phyloP scores from a whole-genome alignment of 2,888 invertebrate genomes.

The Chrysodeixis includens region DNA sequence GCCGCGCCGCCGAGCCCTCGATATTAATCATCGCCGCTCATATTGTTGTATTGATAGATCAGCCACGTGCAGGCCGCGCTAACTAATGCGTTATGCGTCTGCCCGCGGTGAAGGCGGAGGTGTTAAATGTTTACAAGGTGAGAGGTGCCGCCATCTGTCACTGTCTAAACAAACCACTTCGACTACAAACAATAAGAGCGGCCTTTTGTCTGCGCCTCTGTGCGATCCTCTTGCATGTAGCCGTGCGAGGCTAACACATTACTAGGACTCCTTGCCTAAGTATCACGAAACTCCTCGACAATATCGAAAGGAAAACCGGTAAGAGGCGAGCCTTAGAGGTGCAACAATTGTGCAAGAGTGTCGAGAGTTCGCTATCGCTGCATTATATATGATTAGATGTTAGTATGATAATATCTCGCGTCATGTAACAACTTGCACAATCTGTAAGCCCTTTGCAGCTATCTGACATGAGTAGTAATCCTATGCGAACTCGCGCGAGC shows the following conservation, averaged over 20 bases:
- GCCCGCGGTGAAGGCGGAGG: conserved; percentile 56
- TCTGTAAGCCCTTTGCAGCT: conserved; percentile 23
- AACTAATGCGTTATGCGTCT: conserved; percentile 59
- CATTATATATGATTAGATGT: conserved; percentile 21
- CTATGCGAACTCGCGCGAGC: conserved; percentile 10
- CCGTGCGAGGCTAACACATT: not conserved
- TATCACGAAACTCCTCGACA: not conserved
- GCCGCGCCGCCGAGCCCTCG: conserved; percentile 54
- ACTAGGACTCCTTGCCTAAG: not conserved
- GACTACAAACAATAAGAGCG: conserved; percentile 57
- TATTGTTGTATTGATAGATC: conserved; percentile 67
- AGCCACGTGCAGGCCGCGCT: conserved; percentile 47
- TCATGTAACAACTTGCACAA: conserved; percentile 11
- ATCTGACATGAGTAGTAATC: conserved; percentile 23
- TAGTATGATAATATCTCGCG: conserved; percentile 23
- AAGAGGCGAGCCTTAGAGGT: conserved; percentile 25
- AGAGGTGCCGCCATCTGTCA: conserved; percentile 74
- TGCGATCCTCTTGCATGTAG: not conserved
- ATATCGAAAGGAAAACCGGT: conserved; percentile 8
- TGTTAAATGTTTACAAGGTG: conserved; percentile 81
- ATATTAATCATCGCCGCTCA: conserved; percentile 77
- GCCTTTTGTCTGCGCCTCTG: conserved; percentile 51
- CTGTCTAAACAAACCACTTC: conserved; percentile 71
- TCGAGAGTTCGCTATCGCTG: conserved; percentile 23
- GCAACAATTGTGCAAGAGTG: conserved; percentile 22